These are phyloP conservation scores for Hemicordylus capensis DNA, from an alignment of 2,113 vertebrate genomes.

Conservation along the genomic window DNA sequence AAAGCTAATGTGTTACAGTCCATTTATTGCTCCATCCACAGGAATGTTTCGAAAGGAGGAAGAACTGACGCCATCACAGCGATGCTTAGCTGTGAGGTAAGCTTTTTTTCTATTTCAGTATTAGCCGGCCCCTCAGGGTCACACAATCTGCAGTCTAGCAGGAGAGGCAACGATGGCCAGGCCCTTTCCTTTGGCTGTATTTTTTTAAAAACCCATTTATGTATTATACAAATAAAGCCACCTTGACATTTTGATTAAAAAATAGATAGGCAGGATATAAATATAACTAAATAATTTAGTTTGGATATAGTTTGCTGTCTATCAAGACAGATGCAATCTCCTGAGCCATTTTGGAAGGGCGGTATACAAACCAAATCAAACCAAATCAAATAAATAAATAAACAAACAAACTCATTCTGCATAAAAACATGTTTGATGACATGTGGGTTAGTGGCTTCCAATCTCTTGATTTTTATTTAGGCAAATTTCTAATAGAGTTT, in stretches of 20 bases:
- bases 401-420: not conserved
- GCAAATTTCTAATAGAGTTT: not conserved
- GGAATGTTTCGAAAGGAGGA: constrained; percentile 90
- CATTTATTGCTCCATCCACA: constrained; percentile 52
- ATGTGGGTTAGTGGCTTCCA: not conserved
- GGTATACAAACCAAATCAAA: too few species aligned
- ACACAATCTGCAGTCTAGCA: not conserved
- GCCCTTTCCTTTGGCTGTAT: not conserved
- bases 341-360: too few species aligned
- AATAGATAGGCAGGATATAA: not conserved
- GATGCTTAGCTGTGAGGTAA: constrained; percentile 94
- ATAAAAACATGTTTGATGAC: not conserved
- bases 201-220: not conserved
- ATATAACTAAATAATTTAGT: not conserved
- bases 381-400: too few species aligned
- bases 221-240: not conserved
- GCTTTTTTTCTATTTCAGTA: constrained; percentile 55
- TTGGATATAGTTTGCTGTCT: not conserved
- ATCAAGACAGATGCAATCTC: not conserved
- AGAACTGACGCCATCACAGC: constrained; percentile 89
- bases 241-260: not conserved
- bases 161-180: not conserved
- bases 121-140: not conserved
- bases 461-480: not conserved
- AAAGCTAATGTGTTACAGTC: not conserved